A percentile compares a stretch with the other conserved stretches of the same genome.
phyloP scores from a whole-genome alignment of 2,797 vertebrate genomes.

The Potorous gilbertii region DNA sequence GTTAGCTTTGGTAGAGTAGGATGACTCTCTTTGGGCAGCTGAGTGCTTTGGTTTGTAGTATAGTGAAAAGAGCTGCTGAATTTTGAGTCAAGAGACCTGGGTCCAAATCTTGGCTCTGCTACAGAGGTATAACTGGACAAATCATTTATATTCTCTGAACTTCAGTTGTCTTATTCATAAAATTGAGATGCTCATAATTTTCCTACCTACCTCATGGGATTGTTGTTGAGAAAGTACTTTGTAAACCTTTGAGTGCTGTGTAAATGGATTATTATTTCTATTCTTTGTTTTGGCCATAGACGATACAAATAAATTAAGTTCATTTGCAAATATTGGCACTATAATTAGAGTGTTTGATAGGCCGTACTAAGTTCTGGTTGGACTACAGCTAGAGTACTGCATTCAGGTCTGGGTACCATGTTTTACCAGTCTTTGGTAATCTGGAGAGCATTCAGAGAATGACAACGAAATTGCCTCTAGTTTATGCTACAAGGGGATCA shows the following conservation, averaged over 20 bases:
- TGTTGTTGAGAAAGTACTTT: not conserved
- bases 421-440: not conserved
- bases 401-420: not conserved
- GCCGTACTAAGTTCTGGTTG: not conserved
- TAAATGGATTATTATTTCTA: not conserved
- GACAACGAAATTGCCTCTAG: not conserved
- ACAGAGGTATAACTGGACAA: not conserved
- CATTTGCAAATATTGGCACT: not conserved
- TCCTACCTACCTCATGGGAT: not conserved
- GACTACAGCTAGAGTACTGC: not conserved
- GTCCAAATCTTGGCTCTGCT: not conserved
- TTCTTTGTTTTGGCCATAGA: not conserved
- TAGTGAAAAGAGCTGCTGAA: not conserved
- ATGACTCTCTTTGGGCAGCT: not conserved
- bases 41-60: not conserved
- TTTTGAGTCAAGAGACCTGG: not conserved
- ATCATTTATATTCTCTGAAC: not conserved
- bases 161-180: not conserved
- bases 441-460: not conserved
- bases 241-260: not conserved
- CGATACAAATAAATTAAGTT: not conserved
- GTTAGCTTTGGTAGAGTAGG: not conserved
- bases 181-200: not conserved
- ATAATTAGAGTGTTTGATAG: not conserved
- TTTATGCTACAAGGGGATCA: not conserved